Base-by-base conservation (phyloP, 1,140 invertebrate genomes). In the Neuroterus valhalla region DNA sequence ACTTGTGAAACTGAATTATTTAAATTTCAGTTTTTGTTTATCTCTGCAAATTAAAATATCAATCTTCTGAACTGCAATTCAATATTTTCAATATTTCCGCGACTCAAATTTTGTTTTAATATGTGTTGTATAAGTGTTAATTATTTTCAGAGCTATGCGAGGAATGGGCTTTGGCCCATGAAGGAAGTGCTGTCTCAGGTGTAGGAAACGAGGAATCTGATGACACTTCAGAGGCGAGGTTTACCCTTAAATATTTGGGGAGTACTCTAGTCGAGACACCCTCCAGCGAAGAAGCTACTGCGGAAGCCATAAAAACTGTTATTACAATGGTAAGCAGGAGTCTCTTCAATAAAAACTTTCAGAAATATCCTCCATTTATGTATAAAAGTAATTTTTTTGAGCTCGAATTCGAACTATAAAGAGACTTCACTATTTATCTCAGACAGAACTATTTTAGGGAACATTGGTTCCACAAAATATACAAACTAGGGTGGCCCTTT, bases 231-330 rank as follows among this genome's bases (percentile, higher is more conserved):
- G 89, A 90, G 90, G 92, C 84, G 87, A 93, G 69, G 86, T 94
- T 94, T 86, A 92, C 92, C 85, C 89, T 95, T 71, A 95, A 95
- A 90, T 95, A 94, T 88, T 89, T 96, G 67, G 95, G 94, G 17
- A 93, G 91, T 75, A 94, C 92, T 26, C 87, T 94, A 21, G 93
- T 95, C 31, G 93, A 95, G 78, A 92, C 93, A 75, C 89, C 92
- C 11, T 91, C 90, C 48, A 92, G 91, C 68, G 91, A 94, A 79
- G 92, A 92, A 75, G 90, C 91, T 26, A 94, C 93, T 21, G 91
- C 93, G 6, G 92, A 94, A 76, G 94, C 94, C 46, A 93, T 95
- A 55, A 94, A 94, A 86, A 92, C 91, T 44, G 92, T 95, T 80
- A 92, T 95, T 77, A 90, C 91, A 75, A 93, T 93, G 91, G 92